phyloP scores from a whole-genome alignment of 2,888 invertebrate species.

The Frankliniella intonsa region DNA sequence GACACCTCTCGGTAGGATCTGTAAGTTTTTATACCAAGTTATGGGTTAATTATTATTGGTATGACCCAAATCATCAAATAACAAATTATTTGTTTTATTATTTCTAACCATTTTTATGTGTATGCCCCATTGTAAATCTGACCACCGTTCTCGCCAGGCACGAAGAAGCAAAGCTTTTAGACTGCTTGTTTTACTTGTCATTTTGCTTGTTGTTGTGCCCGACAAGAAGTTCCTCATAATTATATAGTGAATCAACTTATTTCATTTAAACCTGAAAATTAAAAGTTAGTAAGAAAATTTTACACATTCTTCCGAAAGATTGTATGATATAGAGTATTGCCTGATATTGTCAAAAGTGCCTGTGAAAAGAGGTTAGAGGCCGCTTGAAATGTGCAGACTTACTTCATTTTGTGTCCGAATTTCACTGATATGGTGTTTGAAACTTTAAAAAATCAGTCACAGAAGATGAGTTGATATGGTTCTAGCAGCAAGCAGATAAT shows the following conservation, averaged over 20 bases:
- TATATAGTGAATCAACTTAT: not conserved
- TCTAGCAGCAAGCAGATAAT: too few species aligned
- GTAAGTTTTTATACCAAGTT: conserved; percentile 35
- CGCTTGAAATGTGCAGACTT: too few species aligned
- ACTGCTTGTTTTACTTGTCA: conserved; percentile 76
- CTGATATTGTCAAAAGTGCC: too few species aligned
- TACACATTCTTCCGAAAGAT: not conserved
- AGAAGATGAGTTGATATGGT: too few species aligned
- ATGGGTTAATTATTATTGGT: not conserved
- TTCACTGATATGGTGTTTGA: too few species aligned
- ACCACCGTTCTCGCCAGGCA: conserved; percentile 95
- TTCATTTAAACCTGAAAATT: not conserved
- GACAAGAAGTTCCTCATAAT: conserved; percentile 6
- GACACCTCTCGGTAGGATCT: conserved; percentile 77
- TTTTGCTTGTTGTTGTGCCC: conserved; percentile 51
- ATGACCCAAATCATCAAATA: not conserved
- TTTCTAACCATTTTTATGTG: conserved; percentile 79
- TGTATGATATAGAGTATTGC: too few species aligned
- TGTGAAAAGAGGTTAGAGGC: too few species aligned
- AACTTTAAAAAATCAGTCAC: too few species aligned
- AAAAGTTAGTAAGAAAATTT: not conserved
- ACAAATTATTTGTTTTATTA: not conserved
- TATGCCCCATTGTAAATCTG: conserved; percentile 92
- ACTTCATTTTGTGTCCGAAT: too few species aligned
- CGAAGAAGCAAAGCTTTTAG: conserved; percentile 72